These are phyloP conservation scores for Meteorus colon DNA, from an alignment of 2,888 invertebrate genomes.

Conservation along the genomic window DNA sequence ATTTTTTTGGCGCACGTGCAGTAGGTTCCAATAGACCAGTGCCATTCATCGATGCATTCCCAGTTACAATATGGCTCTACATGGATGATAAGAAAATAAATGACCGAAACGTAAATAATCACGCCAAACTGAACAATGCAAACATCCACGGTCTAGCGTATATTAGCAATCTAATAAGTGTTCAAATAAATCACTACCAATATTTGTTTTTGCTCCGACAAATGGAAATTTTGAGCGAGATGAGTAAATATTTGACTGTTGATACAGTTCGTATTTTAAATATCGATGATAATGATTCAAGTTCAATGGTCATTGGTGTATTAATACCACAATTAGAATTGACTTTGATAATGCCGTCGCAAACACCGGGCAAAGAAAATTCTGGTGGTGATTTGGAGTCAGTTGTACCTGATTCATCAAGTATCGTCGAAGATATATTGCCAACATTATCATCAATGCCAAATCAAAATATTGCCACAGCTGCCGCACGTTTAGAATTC, in stretches of 20 bases:
- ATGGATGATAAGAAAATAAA: conserved; percentile 67
- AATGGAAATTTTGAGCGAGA: conserved; percentile 86
- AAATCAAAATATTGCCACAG: conserved; percentile 59
- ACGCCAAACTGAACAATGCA: conserved; percentile 72
- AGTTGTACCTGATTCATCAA: conserved; percentile 89
- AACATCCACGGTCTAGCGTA: conserved; percentile 88
- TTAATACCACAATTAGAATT: conserved; percentile 90
- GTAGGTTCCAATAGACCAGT: conserved; percentile 83
- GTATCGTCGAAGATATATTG: conserved; percentile 83
- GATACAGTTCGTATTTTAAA: conserved; percentile 84
- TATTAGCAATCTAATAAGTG: conserved; percentile 87
- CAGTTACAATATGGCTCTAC: conserved; percentile 89
- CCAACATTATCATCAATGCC: conserved; percentile 53
- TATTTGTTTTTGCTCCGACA: conserved; percentile 90
- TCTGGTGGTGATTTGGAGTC: conserved; percentile 89
- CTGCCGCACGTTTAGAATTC: conserved; percentile 61
- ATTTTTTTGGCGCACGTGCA: conserved; percentile 89
- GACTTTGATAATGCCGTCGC: conserved; percentile 90
- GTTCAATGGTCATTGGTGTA: conserved; percentile 82
- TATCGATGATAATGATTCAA: conserved; percentile 73
- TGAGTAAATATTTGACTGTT: conserved; percentile 85
- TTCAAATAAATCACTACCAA: conserved; percentile 96
- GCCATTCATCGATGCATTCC: conserved; percentile 89
- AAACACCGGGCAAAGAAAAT: conserved; percentile 89
- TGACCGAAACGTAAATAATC: conserved; percentile 27